These are phyloP conservation scores for Acholoe squamosa DNA, from an alignment of 2,888 invertebrate genomes.

Conservation along the genomic window DNA sequence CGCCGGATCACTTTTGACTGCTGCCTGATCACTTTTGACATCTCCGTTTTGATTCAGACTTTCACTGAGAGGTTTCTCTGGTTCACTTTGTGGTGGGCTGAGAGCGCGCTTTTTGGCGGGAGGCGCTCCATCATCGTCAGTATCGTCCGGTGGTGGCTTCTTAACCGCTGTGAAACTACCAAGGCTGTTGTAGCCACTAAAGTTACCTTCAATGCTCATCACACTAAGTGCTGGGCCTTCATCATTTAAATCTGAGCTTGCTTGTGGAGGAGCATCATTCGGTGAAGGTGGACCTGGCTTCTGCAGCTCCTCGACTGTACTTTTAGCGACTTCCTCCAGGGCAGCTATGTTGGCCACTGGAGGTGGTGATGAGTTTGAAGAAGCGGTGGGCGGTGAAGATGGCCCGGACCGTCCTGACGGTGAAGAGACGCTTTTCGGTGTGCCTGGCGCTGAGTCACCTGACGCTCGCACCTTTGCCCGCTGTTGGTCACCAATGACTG, in stretches of 20 bases:
- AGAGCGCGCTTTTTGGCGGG: not conserved
- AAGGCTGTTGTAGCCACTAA: not conserved
- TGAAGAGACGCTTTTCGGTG: not conserved
- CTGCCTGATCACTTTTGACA: no score
- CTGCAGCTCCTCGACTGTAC: slow-evolving; percentile 1
- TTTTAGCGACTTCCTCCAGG: not conserved
- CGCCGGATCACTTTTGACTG: no score
- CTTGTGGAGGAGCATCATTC: not conserved
- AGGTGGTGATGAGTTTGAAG: not conserved
- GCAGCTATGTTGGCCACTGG: not conserved
- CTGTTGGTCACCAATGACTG: slow-evolving; percentile 35
- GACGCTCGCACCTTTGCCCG: not conserved
- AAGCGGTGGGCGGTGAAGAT: not conserved
- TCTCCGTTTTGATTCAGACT: not conserved
- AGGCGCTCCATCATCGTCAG: not conserved
- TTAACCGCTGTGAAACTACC: not conserved
- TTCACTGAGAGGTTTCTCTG: not conserved
- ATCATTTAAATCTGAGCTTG: not conserved
- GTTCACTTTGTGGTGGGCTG: not conserved
- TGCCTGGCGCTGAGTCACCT: not conserved
- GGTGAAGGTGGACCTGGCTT: not conserved
- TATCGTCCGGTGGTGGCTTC: slow-evolving; percentile 31
- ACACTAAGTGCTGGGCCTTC: not conserved
- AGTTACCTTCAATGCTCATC: not conserved
- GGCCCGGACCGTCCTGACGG: not conserved